Evolutionary conservation across 2,797 vertebrate genomes (phyloP).

Genomic region (Gorsachius magnificus): DNA sequence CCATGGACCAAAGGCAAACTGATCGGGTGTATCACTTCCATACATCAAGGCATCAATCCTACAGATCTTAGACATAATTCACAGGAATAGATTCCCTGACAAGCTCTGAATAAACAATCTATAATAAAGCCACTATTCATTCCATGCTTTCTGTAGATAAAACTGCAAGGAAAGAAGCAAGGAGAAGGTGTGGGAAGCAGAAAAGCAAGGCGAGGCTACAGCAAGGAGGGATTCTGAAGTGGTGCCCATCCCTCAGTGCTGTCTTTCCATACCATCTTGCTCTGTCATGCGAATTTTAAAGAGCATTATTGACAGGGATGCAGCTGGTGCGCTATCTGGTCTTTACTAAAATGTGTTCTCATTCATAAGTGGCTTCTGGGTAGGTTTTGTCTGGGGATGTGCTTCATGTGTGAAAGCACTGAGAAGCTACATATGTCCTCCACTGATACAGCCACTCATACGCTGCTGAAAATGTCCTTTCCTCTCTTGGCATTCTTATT

Average conservation of each 20-base stretch:
- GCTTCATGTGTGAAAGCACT: neutral
- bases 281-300: neutral
- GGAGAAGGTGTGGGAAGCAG: neutral
- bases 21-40: neutral
- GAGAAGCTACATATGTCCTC: neutral
- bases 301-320: neutral
- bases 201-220: neutral
- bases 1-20: neutral
- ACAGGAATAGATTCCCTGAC: neutral
- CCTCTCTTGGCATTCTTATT: neutral
- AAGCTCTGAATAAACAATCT: neutral
- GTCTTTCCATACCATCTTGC: neutral
- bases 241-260: neutral
- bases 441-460: neutral
- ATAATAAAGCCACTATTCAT: neutral
- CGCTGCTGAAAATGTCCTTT: neutral
- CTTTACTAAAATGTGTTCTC: neutral
- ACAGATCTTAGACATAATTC: neutral
- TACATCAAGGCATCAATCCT: neutral
- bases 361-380: neutral
- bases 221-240: neutral
- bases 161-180: neutral
- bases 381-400: neutral
- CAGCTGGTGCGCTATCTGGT: neutral
- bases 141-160: neutral